Base-by-base conservation (phyloP, 2,113 vertebrate species). In the Aphyosemion australe region DNA sequence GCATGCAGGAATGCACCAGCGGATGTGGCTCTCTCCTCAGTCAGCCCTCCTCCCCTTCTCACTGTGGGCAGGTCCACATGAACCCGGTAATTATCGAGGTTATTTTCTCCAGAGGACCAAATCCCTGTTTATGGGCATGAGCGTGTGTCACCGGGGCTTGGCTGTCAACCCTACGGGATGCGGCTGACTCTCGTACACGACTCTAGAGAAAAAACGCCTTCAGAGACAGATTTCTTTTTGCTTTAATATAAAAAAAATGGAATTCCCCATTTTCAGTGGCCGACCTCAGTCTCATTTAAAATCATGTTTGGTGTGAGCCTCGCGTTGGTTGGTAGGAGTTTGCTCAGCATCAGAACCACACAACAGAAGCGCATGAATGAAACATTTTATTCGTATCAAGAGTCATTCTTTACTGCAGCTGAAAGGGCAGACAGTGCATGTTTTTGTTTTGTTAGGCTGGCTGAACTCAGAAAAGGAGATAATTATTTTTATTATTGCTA, bases 31-130 rank as follows among this genome's bases (percentile, higher is more conserved):
- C 76, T 62, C 78, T 72, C 56, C 83, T 72, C 82, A 65, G 66
- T 72, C 80, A 80, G 71, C 52, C 69, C 72, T 66, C 72, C 78
- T 59, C 53, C 39, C 59, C 37, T 59, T 57, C 50, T 31, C 42
- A 21, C 69, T 85, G 80, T 87, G 86, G 84, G 82, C 60, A 79
- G 88, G 81, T 87, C 87, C 78, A 79, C 76, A 77, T 82, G 83
- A 76, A 91, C 84, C 88, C 89, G 83, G 89, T 90, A 91, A 93
- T 93, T 91, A 93, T 84, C 79, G 69, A 86, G 87, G 86, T 88
- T 91, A 90, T 91, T 93, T 92, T 91, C 88, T 90, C 88, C 79
- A 72, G 85, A 84, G 83, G 68, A 78, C 82, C 79, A 89, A 89
- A 90, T 89, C 87, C 89, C 89, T 87, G 89, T 91, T 92, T 91